Conservation (phyloP, 1,140 invertebrate species). For the Subanguina moxae region DNA sequence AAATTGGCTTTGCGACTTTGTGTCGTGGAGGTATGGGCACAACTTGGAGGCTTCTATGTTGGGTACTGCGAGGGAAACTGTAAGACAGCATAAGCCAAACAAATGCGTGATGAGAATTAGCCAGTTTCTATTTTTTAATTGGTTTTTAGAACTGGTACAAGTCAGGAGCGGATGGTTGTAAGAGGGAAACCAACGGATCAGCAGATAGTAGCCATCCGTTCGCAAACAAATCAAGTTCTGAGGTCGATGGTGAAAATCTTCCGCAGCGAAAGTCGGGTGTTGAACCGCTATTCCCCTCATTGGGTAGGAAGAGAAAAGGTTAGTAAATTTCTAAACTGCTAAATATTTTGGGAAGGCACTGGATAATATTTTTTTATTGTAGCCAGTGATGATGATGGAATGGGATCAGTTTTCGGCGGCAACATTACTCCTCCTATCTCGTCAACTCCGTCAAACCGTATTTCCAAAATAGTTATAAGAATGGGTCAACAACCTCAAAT, state of each 20-base stretch:
- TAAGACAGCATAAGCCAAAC: too few species aligned
- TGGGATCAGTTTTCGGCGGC: constrained; percentile 49
- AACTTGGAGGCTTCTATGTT: too few species aligned
- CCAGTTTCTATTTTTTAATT: too few species aligned
- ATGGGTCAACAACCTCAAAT: constrained; percentile 19
- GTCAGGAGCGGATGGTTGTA: neutral
- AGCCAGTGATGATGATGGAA: constrained; percentile 48
- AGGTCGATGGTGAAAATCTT: constrained; percentile 22
- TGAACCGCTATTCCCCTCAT: constrained; percentile 52
- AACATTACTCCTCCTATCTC: constrained; percentile 30
- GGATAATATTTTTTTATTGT: constrained; percentile 15
- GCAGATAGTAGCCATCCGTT: neutral
- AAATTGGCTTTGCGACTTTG: too few species aligned
- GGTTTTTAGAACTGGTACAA: neutral
- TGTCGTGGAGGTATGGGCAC: too few species aligned
- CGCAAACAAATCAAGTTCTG: neutral
- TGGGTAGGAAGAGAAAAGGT: constrained; percentile 41
- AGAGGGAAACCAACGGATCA: neutral
- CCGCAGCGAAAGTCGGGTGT: constrained; percentile 42
- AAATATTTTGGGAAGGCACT: neutral
- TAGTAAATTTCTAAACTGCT: neutral
- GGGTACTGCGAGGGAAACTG: too few species aligned
- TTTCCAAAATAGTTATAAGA: constrained; percentile 48
- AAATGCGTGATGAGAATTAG: too few species aligned
- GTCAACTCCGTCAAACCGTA: constrained; percentile 17